Evolutionary conservation across 2,888 invertebrate genomes (phyloP), one percentile per base, ranked within the genome.

Genomic region (Volucella zonaria): DNA sequence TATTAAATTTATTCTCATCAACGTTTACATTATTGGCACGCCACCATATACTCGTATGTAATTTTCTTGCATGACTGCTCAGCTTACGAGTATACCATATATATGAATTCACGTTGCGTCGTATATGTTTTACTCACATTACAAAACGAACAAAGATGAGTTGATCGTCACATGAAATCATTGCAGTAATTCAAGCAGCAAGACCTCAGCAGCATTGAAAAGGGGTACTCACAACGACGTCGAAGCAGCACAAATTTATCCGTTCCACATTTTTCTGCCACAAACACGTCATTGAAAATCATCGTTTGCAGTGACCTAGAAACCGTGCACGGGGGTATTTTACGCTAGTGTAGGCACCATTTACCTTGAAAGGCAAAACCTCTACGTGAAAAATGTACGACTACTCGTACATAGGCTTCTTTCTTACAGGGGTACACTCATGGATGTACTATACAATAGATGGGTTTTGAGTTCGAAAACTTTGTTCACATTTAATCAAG

Each of bases 281-380:
- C 23, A 52, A 67, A 14, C 45, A 47, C 54, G 43, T 56, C 67
- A 64, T 74, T 47, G 74, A 74, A 47, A 74, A 64, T 47, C 74
- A 64, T 74, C 64, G 49, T 74, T 64, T 74, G 62, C 23, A 14
- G 40, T 74, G 74, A 74, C 74, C 74, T 56, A 64, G 74, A 74
- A 74, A 74, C n/a, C 40, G 73, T 62, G 47, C 54, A 73, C 62
- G 62, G 62, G 71, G 11, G 45, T 52, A 52, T 47, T 56, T 47
- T 31, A 47, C 61, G 56, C 52, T 56, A 47, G 15, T 47, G 54
- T 47, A 64, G 64, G 64, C 54, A 64, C 56, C 47, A 64, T 73
- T 62, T 54, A 62, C 73, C 45, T 74, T 64, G 64, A 74, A 74
- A 74, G 62, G 47, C 54, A 64, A 54, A 40, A 56, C 31, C 43